phyloP scores from a whole-genome alignment of 2,113 vertebrate species.

The Chunga burmeisteri region DNA sequence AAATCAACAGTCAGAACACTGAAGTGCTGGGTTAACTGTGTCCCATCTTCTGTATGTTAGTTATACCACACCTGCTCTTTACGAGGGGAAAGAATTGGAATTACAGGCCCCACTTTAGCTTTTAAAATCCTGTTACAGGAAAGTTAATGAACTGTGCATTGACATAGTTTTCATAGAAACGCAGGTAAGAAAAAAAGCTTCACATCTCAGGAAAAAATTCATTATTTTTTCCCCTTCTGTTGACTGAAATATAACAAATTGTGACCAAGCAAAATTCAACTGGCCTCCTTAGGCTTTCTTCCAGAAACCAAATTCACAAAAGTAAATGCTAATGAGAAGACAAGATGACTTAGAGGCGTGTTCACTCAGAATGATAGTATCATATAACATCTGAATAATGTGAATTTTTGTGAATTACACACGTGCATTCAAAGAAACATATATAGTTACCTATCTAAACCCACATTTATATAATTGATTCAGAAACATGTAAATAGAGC shows the following conservation, averaged over 20 bases:
- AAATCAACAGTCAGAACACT: not conserved
- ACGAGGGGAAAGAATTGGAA: not conserved
- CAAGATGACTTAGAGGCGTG: not conserved
- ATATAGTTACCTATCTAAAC: not conserved
- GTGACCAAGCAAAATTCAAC: not conserved
- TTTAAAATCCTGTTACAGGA: not conserved
- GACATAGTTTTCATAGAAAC: not conserved
- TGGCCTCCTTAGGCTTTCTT: not conserved
- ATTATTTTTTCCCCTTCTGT: not conserved
- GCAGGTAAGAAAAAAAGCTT: not conserved
- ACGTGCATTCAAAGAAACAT: fast-evolving
- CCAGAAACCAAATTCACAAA: not conserved
- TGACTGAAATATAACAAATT: not conserved
- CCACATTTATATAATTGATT: not conserved
- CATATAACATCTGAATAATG: not conserved
- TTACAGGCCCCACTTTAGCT: not conserved
- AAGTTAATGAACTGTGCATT: not conserved
- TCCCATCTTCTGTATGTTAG: not conserved
- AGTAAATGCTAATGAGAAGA: not conserved
- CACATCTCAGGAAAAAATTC: not conserved
- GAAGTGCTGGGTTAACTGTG: not conserved
- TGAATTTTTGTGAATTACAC: not conserved
- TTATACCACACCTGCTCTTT: not conserved
- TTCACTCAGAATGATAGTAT: not conserved
- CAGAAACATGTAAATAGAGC: not conserved